Base-by-base conservation (phyloP, 2,113 vertebrate species). In the Rhodinocichla rosea region DNA sequence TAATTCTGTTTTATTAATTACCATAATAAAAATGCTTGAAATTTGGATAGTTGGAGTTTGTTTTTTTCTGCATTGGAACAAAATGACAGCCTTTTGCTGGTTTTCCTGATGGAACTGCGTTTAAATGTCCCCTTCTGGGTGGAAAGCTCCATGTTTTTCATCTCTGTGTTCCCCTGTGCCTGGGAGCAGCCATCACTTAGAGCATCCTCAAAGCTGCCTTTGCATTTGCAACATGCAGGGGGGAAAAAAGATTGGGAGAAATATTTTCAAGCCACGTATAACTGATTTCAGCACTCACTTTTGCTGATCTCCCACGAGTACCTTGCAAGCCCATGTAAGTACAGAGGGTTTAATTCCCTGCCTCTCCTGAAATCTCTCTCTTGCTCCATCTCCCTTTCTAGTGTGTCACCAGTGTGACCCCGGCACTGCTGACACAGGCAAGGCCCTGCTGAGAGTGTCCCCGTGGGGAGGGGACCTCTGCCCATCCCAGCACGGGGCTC, bases 371-470 rank as follows among this genome's bases (percentile, higher is more conserved):
- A 32, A n/a, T 37, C 81, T 44, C 13, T 62, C 30, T 60, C 30
- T 67, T 15, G 3, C 73, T 74, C 50, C 89, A 52, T 23, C 21
- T 59, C 73, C 39, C n/a, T 1, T 6, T 10, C 17, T 1, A 1
- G 18, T 2, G 6, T 15, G 70, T 49, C 5, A 1, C 23, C 55
- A 16, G 0, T 0, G 10, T 5, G 18, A 17, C 47, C 68, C 62
- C n/a, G 13, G 45, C 65, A 2, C 57, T 23, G 52, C 60, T 10
- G 65, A 6, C 49, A 2, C 33, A 2, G 63, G 6, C 7, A 4
- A 0, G 13, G 32, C 70, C 63, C 65, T 8, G 1, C 4, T 1
- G 1, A 13, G 63, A 5, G 22, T 0, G 14, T 17, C 64, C 40
- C 2, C 0, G 6, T 21, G 71, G 33, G 28, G 13, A 62, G 35